phyloP scores from a whole-genome alignment of 2,888 invertebrate species.

The Nasonovia ribisnigri region DNA sequence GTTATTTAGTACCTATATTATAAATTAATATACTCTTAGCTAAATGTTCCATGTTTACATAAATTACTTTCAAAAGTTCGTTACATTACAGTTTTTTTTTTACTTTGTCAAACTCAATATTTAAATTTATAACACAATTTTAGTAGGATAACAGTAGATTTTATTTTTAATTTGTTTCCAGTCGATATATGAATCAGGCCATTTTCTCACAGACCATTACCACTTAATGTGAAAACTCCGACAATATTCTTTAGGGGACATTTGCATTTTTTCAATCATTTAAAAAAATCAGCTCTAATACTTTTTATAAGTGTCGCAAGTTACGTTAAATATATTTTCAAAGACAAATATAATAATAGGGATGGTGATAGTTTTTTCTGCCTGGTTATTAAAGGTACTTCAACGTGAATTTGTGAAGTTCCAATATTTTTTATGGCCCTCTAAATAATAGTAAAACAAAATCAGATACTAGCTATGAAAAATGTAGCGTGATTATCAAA shows the following conservation, averaged over 20 bases:
- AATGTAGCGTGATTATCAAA: neutral
- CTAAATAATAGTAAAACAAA: neutral
- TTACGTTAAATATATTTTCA: neutral
- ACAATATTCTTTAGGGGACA: neutral
- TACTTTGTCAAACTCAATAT: neutral
- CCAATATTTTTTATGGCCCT: neutral
- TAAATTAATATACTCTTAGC: neutral
- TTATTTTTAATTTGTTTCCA: neutral
- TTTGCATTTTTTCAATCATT: neutral
- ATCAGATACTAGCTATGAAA: neutral
- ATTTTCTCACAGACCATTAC: neutral
- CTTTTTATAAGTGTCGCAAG: neutral
- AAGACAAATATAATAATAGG: neutral
- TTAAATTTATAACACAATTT: neutral
- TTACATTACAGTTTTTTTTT: neutral
- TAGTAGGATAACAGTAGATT: neutral
- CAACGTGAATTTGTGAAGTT: neutral
- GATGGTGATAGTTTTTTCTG: neutral
- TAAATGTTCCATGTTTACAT: neutral
- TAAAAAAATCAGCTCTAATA: neutral
- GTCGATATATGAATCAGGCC: neutral
- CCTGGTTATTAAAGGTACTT: neutral
- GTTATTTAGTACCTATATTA: neutral
- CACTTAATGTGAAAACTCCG: neutral
- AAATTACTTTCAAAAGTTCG: neutral